Evolutionary conservation across 2,888 invertebrate species (phyloP), one percentile per base, ranked within the genome.

Genomic region (Drosophila picticornis): DNA sequence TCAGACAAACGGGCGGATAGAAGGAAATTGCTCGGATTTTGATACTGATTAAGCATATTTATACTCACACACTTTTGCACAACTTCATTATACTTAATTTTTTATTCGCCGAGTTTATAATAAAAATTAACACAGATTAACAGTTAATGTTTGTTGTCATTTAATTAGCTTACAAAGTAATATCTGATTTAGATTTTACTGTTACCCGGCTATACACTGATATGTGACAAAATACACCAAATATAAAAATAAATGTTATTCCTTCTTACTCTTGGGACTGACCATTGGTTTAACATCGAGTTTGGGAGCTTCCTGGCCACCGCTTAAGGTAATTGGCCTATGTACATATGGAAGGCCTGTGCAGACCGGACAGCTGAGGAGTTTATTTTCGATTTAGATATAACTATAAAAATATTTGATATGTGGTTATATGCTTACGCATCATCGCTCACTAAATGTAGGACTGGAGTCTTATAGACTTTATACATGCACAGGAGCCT

Each of bases 401-500:
- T 34, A 16, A 2, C 10, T 10, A 19, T 2, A 29, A 2, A 50
- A 5, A 27, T 1, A 0, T 5, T 19, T n/a, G 4, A 55, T 27
- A 36, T 22, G 1, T 32, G 7, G 0, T 34, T 32, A 10, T 2
- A 19, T 38, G 19, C 46, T 58, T 46, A 58, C 58, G 22, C 4
- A 34, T 9, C 9, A 9, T 57, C 57, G 3, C 38, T 40, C 31
- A 10, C 25, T 19, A 32, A 11, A 32, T 16, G 11, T 3, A 32
- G 2, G 31, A 61, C 34, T 43, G 62, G 53, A 5, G 34, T 6
- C 19, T 6, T 6, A 29, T 38, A 34, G 29, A 52, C 19, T 34
- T 11, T 22, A 29, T 40, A 98, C 40, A 98, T 95, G 40, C 96
- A 95, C 76, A 97, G 96, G 90, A 98, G 94, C 77, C 96, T 95